These are phyloP conservation scores for Mercenaria mercenaria DNA, from an alignment of 1,140 invertebrate species.

Conservation along the genomic window DNA sequence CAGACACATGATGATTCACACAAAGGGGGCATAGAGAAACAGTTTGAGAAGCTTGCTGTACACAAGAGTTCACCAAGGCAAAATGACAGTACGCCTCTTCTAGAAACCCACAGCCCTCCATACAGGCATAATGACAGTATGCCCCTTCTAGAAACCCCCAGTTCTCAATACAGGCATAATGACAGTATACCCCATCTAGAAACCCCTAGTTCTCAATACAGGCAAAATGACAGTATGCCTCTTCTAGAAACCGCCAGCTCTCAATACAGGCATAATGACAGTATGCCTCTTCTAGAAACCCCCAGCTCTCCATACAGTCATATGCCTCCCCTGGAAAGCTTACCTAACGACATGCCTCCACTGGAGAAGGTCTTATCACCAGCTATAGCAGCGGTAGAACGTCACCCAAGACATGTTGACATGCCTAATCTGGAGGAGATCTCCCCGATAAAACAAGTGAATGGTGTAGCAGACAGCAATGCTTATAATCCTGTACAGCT, in stretches of 20 bases:
- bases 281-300: not conserved
- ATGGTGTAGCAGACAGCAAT: not conserved
- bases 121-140: too few relatives aligned
- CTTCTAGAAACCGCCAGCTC: not conserved
- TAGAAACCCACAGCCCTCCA: not conserved
- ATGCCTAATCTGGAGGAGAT: not conserved
- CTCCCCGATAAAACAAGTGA: not conserved
- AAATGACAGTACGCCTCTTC: not conserved
- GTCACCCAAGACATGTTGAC: not conserved
- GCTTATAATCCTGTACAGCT: not conserved
- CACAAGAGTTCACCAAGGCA: not conserved
- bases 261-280: too few relatives aligned
- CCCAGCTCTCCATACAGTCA: not conserved
- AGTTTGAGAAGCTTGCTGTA: not conserved
- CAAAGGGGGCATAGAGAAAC: not conserved
- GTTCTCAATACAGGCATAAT: not conserved
- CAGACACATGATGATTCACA: not conserved
- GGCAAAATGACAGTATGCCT: not conserved
- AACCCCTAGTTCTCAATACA: not conserved
- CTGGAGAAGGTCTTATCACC: not conserved
- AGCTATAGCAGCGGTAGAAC: not conserved
- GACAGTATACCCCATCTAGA: not conserved
- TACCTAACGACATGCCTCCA: not conserved
- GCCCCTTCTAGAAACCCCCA: not conserved
- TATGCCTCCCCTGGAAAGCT: constrained; percentile 5